phyloP scores from a whole-genome alignment of 1,140 invertebrate genomes.

The Camponotus pennsylvanicus region DNA sequence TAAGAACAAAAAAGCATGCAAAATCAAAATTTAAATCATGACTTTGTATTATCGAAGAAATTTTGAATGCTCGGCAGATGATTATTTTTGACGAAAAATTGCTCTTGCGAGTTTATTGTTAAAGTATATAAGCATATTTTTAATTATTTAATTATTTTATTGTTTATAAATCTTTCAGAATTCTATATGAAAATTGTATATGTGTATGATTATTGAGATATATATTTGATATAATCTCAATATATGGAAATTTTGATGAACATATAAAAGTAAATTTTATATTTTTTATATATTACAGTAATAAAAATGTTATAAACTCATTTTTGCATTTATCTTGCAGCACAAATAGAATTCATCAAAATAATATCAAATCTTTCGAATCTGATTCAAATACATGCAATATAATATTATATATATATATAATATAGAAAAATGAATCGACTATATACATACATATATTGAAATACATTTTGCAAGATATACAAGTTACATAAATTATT shows the following conservation, averaged over 20 bases:
- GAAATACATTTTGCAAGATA: neutral
- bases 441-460: too few species aligned
- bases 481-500: constrained; percentile 15
- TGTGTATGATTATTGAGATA: too few species aligned
- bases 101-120: neutral
- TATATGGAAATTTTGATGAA: neutral
- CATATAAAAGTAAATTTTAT: neutral
- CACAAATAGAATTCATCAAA: neutral
- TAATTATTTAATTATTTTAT: too few species aligned
- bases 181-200: too few species aligned
- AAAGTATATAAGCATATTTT: too few species aligned
- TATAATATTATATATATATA: neutral
- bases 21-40: too few species aligned
- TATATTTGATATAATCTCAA: too few species aligned
- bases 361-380: neutral
- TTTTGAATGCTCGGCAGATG: neutral
- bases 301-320: neutral
- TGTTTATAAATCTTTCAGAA: too few species aligned
- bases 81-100: neutral
- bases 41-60: neutral
- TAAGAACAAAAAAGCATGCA: too few species aligned
- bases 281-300: neutral
- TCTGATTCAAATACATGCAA: neutral
- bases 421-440: neutral
- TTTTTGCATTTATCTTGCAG: neutral